phyloP scores from a whole-genome alignment of 2,797 vertebrate genomes.

The Anabas testudineus region DNA sequence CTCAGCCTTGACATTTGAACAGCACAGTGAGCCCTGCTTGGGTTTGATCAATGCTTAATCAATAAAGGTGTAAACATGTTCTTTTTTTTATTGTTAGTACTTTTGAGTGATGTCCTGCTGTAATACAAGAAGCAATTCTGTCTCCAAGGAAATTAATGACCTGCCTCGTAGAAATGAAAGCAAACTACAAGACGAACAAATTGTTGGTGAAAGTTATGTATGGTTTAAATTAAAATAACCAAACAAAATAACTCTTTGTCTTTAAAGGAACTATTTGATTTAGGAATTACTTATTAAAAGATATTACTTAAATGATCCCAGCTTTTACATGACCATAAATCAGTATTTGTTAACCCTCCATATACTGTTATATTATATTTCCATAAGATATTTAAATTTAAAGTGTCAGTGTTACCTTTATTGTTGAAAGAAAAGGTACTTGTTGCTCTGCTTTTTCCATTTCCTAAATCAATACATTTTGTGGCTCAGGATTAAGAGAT shows the following conservation, averaged over 20 bases:
- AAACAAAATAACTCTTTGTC: not conserved
- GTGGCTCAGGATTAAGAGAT: no score
- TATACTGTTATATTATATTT: no score
- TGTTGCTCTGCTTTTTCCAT: no score
- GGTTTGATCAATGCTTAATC: constrained; percentile 5
- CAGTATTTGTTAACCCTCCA: no score
- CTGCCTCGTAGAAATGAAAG: not conserved
- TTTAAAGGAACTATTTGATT: constrained; percentile 8
- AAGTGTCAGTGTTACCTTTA: no score
- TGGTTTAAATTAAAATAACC: not conserved
- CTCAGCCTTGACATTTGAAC: not conserved
- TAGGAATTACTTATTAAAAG: no score
- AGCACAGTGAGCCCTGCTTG: not conserved
- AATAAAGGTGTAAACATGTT: not conserved
- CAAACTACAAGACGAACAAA: not conserved
- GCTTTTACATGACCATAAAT: no score
- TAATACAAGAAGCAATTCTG: not conserved
- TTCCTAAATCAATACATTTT: no score
- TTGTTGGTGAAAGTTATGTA: not conserved
- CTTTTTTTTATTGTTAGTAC: no score
- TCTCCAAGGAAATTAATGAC: not conserved
- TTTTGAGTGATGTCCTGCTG: not conserved
- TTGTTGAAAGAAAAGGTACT: no score
- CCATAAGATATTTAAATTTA: no score
- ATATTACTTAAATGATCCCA: no score